These are phyloP conservation scores for Tyto alba DNA, from an alignment of 2,113 vertebrate genomes.

Conservation along the genomic window DNA sequence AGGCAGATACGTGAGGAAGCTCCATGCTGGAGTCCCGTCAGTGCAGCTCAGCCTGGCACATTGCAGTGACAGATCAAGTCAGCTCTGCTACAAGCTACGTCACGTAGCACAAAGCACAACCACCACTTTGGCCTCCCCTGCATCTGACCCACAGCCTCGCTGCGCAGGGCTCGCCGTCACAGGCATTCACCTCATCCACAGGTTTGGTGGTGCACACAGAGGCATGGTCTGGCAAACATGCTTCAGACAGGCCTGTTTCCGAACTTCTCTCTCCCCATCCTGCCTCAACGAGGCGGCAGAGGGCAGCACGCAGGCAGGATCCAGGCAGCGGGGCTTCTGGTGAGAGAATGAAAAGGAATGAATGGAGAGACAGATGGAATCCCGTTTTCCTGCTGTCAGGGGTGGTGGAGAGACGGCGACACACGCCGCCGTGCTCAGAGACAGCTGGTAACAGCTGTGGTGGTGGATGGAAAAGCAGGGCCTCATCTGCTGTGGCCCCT, in stretches of 20 bases:
- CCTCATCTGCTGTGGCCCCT: background rate
- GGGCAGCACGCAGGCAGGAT: constrained; percentile 17
- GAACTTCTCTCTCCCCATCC: background rate
- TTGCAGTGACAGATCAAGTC: background rate
- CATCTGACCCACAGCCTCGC: background rate
- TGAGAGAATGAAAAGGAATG: background rate
- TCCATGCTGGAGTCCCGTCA: background rate
- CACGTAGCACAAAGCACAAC: background rate
- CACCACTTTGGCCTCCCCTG: background rate
- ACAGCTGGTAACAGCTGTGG: constrained; percentile 22
- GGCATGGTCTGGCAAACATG: background rate
- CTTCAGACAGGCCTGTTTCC: rapidly evolving
- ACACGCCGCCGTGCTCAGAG: background rate
- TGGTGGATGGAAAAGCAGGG: background rate
- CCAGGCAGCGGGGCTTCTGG: background rate
- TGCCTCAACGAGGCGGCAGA: background rate
- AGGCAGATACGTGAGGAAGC: background rate
- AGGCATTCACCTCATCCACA: background rate
- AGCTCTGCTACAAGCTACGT: background rate
- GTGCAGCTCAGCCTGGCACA: background rate
- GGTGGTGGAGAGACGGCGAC: rapidly evolving
- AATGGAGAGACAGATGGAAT: constrained; percentile 16
- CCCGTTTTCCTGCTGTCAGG: background rate
- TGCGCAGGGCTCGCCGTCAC: rapidly evolving
- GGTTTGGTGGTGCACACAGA: rapidly evolving